Conservation (phyloP, 2,797 vertebrate species). For the Lepidocolaptes lacrymiger region DNA sequence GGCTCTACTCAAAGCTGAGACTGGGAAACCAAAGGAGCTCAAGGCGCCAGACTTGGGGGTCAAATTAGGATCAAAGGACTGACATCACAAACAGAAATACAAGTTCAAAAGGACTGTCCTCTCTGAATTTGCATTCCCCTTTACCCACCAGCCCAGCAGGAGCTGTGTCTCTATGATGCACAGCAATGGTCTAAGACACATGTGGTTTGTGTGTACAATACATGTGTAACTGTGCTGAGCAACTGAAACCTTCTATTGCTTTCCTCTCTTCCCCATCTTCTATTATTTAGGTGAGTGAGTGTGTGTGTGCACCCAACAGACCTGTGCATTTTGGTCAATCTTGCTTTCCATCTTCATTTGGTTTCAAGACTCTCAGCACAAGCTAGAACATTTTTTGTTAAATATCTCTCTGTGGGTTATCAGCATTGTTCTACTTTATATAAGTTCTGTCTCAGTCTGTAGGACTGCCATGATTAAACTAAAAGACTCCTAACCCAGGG, state of each 20-base stretch:
- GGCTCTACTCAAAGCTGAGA: neutral
- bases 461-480: neutral
- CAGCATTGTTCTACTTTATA: neutral
- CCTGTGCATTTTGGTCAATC: neutral
- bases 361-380: neutral
- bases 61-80: neutral
- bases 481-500: neutral
- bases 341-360: neutral
- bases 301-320: neutral
- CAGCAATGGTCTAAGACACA: neutral
- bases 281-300: neutral
- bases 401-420: neutral
- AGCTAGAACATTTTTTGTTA: neutral
- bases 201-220: neutral
- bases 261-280: neutral
- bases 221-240: neutral
- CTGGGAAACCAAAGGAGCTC: neutral
- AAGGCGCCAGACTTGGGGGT: neutral
- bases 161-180: neutral
- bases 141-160: neutral
- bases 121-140: neutral
- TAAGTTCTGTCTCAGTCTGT: neutral
- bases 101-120: neutral
- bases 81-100: neutral
- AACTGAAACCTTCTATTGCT: neutral